phyloP scores from a whole-genome alignment of 1,140 invertebrate species.

The Paramacrobiotus metropolitanus region DNA sequence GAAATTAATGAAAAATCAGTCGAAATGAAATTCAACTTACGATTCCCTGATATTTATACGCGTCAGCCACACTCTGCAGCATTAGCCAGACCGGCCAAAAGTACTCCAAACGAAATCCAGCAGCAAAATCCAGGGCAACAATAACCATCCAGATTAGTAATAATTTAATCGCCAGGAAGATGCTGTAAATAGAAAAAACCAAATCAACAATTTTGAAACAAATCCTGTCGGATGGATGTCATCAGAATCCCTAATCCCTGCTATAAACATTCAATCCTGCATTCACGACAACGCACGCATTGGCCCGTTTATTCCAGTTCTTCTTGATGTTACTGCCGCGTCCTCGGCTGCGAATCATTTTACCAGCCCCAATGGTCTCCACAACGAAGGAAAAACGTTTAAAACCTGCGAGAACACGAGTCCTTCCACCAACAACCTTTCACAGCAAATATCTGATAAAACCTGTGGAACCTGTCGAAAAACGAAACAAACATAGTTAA shows the following conservation, averaged over 20 bases:
- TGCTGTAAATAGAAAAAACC: slow-evolving; percentile 39
- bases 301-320: neutral
- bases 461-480: no score
- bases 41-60: slow-evolving; percentile 94
- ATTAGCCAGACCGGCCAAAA: slow-evolving; percentile 96
- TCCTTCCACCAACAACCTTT: no score
- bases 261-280: neutral
- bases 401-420: no score
- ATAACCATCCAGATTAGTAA: slow-evolving; percentile 81
- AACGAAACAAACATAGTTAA: no score
- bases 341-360: neutral
- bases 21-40: slow-evolving; percentile 35
- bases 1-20: slow-evolving; percentile 15
- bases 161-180: slow-evolving; percentile 83
- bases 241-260: no score
- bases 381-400: no score
- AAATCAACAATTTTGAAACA: no score
- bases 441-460: no score
- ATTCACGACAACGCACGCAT: neutral
- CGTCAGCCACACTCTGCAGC: slow-evolving; percentile 82
- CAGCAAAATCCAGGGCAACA: slow-evolving; percentile 80
- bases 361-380: neutral
- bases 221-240: no score
- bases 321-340: neutral
- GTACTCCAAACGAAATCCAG: slow-evolving; percentile 97